Percentiles rank a stretch among this genome's conserved stretches.
phyloP scores from a whole-genome alignment of 2,113 vertebrate species.

The Rana temporaria region DNA sequence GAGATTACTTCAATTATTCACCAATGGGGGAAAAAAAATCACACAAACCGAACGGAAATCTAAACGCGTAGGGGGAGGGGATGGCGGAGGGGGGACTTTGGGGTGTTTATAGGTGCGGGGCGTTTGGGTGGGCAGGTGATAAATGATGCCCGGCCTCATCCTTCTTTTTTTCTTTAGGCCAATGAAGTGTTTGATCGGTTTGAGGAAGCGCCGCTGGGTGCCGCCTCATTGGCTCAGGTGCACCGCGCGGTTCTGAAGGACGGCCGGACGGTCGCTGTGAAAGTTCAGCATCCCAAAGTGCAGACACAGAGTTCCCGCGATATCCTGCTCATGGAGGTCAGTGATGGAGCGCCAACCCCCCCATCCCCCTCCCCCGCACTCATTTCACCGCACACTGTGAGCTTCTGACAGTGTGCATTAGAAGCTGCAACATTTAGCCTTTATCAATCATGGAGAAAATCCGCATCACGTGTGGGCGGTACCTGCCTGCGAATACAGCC shows the following conservation, averaged over 20 bases:
- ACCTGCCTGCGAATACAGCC: too few relatives aligned
- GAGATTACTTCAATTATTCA: not conserved
- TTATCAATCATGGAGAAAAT: too few relatives aligned
- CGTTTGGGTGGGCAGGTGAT: not conserved
- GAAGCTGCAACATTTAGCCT: too few relatives aligned
- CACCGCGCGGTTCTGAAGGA: conserved; percentile 91
- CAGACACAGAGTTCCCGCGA: conserved; percentile 89
- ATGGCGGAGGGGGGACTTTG: not conserved
- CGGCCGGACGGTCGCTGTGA: conserved; percentile 92
- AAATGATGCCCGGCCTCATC: not conserved
- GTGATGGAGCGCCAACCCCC: not conserved
- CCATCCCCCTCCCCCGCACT: too few relatives aligned
- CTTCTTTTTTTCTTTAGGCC: conserved; percentile 74
- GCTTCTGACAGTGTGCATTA: too few relatives aligned
- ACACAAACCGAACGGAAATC: too few relatives aligned
- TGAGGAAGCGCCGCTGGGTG: conserved; percentile 87
- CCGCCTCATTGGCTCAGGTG: conserved; percentile 96
- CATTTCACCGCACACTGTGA: too few relatives aligned
- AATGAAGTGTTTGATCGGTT: conserved; percentile 89
- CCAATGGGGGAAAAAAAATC: not conserved
- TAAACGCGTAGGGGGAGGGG: not conserved
- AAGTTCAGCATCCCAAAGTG: conserved; percentile 97
- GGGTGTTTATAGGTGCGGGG: too few relatives aligned
- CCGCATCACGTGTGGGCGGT: too few relatives aligned
- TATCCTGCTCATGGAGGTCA: conserved; percentile 95